A percentile compares a stretch with the other conserved stretches of the same genome.
phyloP scores from a whole-genome alignment of 2,113 vertebrate genomes.

The Galeopterus variegatus region DNA sequence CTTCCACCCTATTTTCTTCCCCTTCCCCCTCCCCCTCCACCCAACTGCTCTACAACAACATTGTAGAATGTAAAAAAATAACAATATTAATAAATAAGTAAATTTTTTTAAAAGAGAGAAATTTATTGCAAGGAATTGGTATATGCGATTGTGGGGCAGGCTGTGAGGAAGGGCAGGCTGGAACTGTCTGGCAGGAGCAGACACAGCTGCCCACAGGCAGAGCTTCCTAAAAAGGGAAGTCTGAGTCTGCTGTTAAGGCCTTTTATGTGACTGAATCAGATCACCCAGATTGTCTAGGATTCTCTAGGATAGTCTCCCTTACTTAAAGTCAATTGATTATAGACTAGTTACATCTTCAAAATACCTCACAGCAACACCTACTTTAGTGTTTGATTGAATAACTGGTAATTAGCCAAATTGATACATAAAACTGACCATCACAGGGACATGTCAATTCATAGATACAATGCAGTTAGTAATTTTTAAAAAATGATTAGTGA shows the following conservation, averaged over 20 bases:
- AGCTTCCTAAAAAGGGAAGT: background rate
- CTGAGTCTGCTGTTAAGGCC: background rate
- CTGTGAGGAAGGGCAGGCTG: background rate
- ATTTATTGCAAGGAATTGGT: background rate
- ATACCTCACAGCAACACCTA: background rate
- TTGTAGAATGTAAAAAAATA: too few species aligned
- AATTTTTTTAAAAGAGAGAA: background rate
- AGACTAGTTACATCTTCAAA: background rate
- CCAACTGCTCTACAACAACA: too few species aligned
- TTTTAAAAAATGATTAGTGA: background rate
- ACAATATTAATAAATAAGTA: too few species aligned
- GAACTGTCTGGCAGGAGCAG: too few species aligned
- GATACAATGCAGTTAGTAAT: background rate
- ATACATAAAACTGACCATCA: background rate
- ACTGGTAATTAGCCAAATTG: background rate
- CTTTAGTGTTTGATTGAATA: background rate
- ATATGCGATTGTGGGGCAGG: background rate
- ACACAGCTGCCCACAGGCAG: too few species aligned
- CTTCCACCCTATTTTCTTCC: too few species aligned
- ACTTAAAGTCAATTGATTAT: background rate
- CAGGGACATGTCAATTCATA: background rate
- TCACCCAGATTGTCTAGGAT: background rate
- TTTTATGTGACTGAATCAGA: background rate
- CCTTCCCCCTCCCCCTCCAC: too few species aligned
- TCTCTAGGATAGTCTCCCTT: background rate